phyloP scores from a whole-genome alignment of 2,888 invertebrate genomes.

The Polydrusus pterygomalis region DNA sequence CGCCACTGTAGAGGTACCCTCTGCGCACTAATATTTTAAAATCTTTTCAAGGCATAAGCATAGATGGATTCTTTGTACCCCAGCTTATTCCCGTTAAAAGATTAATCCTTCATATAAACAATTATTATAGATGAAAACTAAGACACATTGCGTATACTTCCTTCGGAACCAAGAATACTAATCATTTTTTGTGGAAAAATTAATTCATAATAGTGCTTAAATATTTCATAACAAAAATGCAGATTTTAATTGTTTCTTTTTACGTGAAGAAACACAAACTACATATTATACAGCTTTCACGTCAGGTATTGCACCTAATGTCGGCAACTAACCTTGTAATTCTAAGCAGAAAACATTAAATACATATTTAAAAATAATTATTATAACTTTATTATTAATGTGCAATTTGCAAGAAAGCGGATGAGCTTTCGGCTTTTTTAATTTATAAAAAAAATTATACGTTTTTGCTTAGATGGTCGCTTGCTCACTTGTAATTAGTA shows the following conservation, averaged over 20 bases:
- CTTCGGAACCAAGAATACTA: conserved; percentile 6
- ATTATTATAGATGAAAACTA: not conserved
- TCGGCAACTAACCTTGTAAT: conserved; percentile 27
- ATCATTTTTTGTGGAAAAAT: conserved; percentile 9
- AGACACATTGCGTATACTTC: not conserved
- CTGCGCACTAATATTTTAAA: no score
- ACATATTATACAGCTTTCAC: conserved; percentile 26
- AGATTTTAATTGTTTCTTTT: conserved; percentile 30
- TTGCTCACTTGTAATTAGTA: conserved; percentile 17
- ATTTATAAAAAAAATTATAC: conserved; percentile 29
- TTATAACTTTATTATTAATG: conserved; percentile 29
- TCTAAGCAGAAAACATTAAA: conserved; percentile 28
- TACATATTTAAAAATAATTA: conserved; percentile 32
- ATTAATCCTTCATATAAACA: no score
- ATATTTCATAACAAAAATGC: conserved; percentile 28
- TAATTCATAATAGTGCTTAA: conserved; percentile 25
- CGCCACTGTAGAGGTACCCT: no score
- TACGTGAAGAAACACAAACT: conserved; percentile 21
- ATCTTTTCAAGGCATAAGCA: no score
- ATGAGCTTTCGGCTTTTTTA: conserved; percentile 22
- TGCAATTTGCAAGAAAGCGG: conserved; percentile 28
- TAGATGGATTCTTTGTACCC: no score
- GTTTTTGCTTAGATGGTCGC: conserved; percentile 23
- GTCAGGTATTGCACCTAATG: conserved; percentile 23
- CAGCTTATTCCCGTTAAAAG: no score